Evolutionary conservation across 2,888 invertebrate genomes (phyloP), one percentile per base, ranked within the genome.

Genomic region (Saturnia japonica): DNA sequence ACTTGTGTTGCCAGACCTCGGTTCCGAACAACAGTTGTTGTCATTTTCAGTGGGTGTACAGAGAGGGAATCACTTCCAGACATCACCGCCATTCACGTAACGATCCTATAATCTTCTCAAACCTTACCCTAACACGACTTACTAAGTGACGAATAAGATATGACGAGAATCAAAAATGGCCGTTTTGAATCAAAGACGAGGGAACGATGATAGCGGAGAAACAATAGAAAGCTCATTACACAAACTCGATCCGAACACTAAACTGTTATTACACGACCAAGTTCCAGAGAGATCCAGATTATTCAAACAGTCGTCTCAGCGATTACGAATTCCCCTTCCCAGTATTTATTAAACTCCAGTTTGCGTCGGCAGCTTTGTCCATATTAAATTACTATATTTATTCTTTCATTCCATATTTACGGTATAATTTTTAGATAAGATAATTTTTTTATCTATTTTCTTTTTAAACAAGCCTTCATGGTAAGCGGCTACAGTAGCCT

Each of bases 221-320:
- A 22, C 68, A n/a, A 62, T 71, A 43, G 57, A 64, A 51, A 69
- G 62, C 67, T 47, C 68, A 57, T 64, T 64, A 68, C 51, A 45
- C 62, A 54, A 62, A 42, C 74, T 62, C 54, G 67, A 72, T 73
- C 72, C 72, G 72, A 73, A 74, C 73, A 78, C 80, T 77, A 80
- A 83, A 82, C 77, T 78, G 82, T 80, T 82, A 83, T 83, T 82
- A 81, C 75, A 70, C 75, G 75, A 75, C 71, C 72, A 77, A 81
- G 77, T 81, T 78, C 67, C 68, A 69, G 73, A 77, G 79, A 78
- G 82, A 80, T 80, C 14, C 74, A 78, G 79, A 81, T 83, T 83
- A 83, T 82, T 81, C 81, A 79, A 81, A 81, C 77, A 72, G 70
- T 74, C 74, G 72, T 67, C 69, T 73, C 73, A 73, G 76, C 74